phyloP scores from a whole-genome alignment of 1,140 invertebrate genomes.

The Drosophila truncata region DNA sequence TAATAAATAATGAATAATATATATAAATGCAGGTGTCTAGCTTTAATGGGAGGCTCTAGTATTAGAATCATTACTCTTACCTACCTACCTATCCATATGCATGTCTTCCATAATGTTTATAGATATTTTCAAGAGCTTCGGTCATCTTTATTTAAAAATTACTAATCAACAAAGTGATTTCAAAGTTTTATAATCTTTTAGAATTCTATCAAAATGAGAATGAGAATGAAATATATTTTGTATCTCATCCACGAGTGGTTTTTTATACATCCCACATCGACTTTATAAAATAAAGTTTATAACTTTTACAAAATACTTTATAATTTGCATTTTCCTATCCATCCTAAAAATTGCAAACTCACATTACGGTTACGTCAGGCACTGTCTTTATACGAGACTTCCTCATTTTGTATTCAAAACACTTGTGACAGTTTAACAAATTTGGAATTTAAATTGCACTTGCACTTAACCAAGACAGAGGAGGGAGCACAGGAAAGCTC shows the following conservation, averaged over 20 bases:
- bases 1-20: no score
- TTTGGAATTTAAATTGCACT: conserved; percentile 80
- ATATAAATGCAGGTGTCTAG: no score
- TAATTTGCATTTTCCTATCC: background rate
- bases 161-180: background rate
- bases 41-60: no score
- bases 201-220: background rate
- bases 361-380: conserved; percentile 12
- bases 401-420: conserved; percentile 78
- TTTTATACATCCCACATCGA: background rate
- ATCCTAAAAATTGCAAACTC: background rate
- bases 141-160: background rate
- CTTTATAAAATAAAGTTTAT: background rate
- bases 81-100: background rate
- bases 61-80: no score
- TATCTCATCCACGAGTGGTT: background rate
- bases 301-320: background rate
- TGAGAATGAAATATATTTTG: background rate
- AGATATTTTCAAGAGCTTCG: background rate
- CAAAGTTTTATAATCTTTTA: background rate
- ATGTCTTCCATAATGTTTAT: background rate
- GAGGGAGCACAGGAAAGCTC: background rate
- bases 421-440: conserved; percentile 81
- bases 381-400: conserved; percentile 26
- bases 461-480: conserved; percentile 59